Conservation (phyloP, 1,140 invertebrate species). For the Philopotamus ludificatus region DNA sequence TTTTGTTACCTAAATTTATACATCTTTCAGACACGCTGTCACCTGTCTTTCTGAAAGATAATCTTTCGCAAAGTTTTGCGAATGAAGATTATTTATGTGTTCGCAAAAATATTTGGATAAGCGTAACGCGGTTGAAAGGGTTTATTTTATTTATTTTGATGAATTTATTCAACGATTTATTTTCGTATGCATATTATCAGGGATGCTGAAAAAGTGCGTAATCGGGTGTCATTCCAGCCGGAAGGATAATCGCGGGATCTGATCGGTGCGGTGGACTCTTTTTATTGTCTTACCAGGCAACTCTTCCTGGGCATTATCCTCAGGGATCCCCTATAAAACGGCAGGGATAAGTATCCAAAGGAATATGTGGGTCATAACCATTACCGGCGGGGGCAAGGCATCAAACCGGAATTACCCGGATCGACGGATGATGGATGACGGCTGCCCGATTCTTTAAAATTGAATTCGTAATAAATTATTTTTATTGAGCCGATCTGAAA, state of each 20-base stretch:
- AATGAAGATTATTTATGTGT: not conserved
- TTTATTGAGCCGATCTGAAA: not conserved
- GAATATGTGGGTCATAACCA: slow-evolving; percentile 11
- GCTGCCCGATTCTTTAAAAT: not conserved
- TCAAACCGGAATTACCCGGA: slow-evolving; percentile 5
- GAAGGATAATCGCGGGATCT: not conserved
- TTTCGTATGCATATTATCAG: too few relatives aligned
- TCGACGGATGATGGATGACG: not conserved
- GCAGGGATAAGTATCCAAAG: slow-evolving; percentile 3
- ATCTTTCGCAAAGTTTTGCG: not conserved
- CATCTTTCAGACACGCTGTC: not conserved
- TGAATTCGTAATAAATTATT: not conserved
- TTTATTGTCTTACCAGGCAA: slow-evolving; percentile 9
- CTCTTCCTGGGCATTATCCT: not conserved
- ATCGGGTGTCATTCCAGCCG: not conserved
- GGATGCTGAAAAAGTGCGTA: not conserved
- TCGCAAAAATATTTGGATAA: too few relatives aligned
- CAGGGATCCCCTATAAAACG: slow-evolving; percentile 2
- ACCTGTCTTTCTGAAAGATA: not conserved
- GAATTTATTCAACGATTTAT: too few relatives aligned
- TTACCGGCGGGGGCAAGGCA: not conserved
- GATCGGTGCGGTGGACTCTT: not conserved
- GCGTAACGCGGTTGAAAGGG: too few relatives aligned
- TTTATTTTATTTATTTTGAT: too few relatives aligned
- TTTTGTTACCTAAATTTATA: too few relatives aligned